Base-by-base conservation (phyloP, 2,888 invertebrate genomes). In the Stomorhina lunata region DNA sequence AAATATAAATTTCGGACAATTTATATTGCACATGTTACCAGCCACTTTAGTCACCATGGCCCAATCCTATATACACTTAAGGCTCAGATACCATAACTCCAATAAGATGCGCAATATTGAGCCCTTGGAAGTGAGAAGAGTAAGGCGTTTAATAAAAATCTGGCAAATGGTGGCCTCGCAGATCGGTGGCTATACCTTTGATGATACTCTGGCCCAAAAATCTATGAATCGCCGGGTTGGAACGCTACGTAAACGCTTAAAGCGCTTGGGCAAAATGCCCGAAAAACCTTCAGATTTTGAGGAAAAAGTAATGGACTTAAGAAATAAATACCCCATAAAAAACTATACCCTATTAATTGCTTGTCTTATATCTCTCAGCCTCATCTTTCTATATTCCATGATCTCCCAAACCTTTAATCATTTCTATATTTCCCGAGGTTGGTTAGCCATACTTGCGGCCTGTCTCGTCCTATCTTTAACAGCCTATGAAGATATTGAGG, bases 211-310 rank as follows among this genome's bases (percentile, higher is more conserved):
- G 6, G 84, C 84, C 22, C 81, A 76, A 2, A 76, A 81, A 7
- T 80, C 84, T 0, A 77, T 86, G 0, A 48, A 80, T 3, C 71
- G 63, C 1, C 84, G 85, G 32, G 72, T 85, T 15, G 53, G 53
- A 0, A 84, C 81, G 43, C 48, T 86, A 53, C 84, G 85, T 5
- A 63, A 63, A 43, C 84, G 83, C 6, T 40, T 86, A 12, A 65
- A 53, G 7, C 73, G 80, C 15, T 27, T 86, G 37, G 84, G 85
- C 0, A 82, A 59, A 66, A 82, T 86, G 83, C 85, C 85, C 7
- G 92, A 40, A 4, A 85, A 81, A 10, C 75, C 84, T 0, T 12
- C 63, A 0, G 81, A 80, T 4, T 86, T 82, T 34, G 66, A 77
- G 4, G 78, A 82, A 1, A 84, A 55, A 4, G 66, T 86, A 10